Base-by-base conservation (phyloP, 2,888 invertebrate species). In the Ormyrus labotus region DNA sequence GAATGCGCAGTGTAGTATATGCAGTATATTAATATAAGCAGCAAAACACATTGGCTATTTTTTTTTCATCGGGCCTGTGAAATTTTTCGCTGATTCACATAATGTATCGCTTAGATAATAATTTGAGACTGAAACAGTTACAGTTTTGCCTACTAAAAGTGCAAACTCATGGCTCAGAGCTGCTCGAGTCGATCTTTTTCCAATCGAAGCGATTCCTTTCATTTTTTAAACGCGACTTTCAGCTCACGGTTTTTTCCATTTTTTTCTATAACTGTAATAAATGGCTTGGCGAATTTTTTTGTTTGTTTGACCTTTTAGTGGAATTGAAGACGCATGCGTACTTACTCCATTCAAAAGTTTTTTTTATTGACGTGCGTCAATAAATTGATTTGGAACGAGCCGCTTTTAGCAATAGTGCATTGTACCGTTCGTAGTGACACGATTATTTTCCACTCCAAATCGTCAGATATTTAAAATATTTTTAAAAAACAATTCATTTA, bases 21-120 rank as follows among this genome's bases (percentile, higher is more conserved):
- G 19, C 19, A 2, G 19, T 19, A 19, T 19, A 19, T 19, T 19
- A 19, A 19, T 19, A 19, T 19, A 51, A 58, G 61, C 60, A 11
- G 61, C 64, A 13, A 50, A 50, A 55, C 63, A 55, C 45, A 61
- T 72, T 58, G 19, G 8, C 13, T 34, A 10, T 47, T 61, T 45
- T 51, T 77, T 13, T 64, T 55, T 55, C 58, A 6, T n/a, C 9
- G 8, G n/a, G 57, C 10, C 45, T 58, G 9, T 11, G 48, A 57
- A 11, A 5, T 58, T 65, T 74, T 79, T 74, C 51, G 74, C 74
- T 75, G 74, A 80, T 74, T 80, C 79, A 80, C 48, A 70, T n/a
- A 70, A 70, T 45, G 65, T 75, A 80, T 70, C 65, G 70, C 53
- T 74, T 58, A 75, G 64, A 69, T 70, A 80, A 69, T 63, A 63